Conservation (phyloP, 2,888 invertebrate species). For the Synanthedon vespiformis region DNA sequence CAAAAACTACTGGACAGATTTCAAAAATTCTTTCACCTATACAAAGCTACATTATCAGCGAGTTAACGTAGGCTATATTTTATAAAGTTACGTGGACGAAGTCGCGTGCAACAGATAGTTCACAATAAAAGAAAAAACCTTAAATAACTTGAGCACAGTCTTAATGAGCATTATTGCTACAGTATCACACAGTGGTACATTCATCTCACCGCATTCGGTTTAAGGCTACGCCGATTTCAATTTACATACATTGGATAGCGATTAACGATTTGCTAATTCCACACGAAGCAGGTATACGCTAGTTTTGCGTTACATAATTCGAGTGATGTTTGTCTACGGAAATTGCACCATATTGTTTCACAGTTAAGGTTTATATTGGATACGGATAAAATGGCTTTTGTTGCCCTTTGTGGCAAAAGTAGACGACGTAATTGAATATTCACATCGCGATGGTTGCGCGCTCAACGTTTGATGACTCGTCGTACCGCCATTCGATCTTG, state of each 20-base stretch:
- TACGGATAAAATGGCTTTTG: conserved; percentile 9
- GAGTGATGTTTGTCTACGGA: conserved; percentile 6
- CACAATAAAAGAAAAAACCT: not conserved
- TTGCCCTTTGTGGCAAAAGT: conserved; percentile 17
- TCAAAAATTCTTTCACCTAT: too few relatives aligned
- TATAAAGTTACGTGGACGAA: too few relatives aligned
- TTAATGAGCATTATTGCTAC: conserved; percentile 1
- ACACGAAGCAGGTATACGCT: conserved; percentile 12
- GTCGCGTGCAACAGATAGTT: not conserved
- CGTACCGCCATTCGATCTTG: conserved; percentile 2
- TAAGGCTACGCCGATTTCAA: conserved; percentile 22
- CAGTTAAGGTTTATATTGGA: conserved; percentile 20
- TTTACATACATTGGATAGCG: conserved; percentile 41
- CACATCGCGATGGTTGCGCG: conserved; percentile 35
- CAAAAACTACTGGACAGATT: too few relatives aligned
- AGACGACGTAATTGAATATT: conserved; percentile 50
- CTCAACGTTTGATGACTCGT: conserved; percentile 37
- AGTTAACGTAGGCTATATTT: too few relatives aligned
- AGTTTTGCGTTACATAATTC: not conserved
- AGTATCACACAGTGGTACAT: not conserved
- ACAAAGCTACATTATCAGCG: too few relatives aligned
- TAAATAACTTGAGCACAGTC: not conserved
- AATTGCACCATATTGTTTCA: conserved; percentile 4
- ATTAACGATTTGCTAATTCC: conserved; percentile 33
- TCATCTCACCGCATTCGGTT: conserved; percentile 4